Conservation (phyloP, 2,888 invertebrate species). For the Xylota segnis region DNA sequence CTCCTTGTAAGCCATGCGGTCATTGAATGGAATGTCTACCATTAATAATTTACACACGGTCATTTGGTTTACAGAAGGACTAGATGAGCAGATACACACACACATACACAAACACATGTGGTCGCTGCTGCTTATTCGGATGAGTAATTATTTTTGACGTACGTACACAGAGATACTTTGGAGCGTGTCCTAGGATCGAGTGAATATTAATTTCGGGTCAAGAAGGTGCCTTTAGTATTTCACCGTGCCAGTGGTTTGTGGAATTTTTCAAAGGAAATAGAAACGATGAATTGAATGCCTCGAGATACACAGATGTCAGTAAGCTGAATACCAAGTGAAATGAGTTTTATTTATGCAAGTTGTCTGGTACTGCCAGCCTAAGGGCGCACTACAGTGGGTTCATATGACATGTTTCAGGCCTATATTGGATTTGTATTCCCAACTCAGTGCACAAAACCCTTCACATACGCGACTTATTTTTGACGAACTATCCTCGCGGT, state of each 20-base stretch:
- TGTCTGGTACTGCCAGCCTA: background rate
- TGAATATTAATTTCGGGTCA: slow-evolving; percentile 69
- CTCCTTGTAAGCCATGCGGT: slow-evolving; percentile 64
- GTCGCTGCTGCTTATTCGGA: slow-evolving; percentile 42
- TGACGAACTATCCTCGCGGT: too few species aligned
- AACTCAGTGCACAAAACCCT: too few species aligned
- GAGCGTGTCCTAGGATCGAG: slow-evolving; percentile 20
- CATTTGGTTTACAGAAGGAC: slow-evolving; percentile 66
- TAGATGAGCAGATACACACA: slow-evolving; percentile 64
- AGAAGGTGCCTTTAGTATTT: slow-evolving; percentile 50
- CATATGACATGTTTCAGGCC: too few species aligned
- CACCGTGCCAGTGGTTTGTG: slow-evolving; percentile 30
- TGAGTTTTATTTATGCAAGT: background rate
- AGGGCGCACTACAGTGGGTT: background rate
- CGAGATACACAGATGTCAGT: background rate
- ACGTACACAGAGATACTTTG: background rate
- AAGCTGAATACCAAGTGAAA: slow-evolving; percentile 1
- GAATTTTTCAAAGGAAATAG: slow-evolving; percentile 15
- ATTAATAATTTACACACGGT: slow-evolving; percentile 75
- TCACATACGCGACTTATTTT: too few species aligned
- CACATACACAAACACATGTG: slow-evolving; percentile 11
- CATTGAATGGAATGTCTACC: slow-evolving; percentile 71
- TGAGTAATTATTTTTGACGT: slow-evolving; percentile 72
- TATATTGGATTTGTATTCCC: too few species aligned
- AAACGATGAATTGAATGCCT: background rate